Evolutionary conservation across 2,113 vertebrate species (phyloP), one percentile per base, ranked within the genome.

Genomic region (Istiophorus platypterus): DNA sequence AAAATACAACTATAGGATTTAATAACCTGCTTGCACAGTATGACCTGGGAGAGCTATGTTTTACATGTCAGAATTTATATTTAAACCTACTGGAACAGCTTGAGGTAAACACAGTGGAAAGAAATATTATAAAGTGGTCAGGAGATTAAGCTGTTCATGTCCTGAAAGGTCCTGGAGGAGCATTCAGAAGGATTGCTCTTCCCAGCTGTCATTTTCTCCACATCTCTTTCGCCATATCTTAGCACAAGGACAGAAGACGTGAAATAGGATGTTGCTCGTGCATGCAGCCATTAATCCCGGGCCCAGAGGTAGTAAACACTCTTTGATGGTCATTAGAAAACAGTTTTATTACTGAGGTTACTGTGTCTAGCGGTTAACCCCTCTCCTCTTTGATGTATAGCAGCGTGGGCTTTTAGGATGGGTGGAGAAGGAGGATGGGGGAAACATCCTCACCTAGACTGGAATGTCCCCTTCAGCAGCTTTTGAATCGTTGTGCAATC

Each of bases 301-400:
- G 49, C 61, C 69, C 84, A 70, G 82, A 45, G 83, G 85, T 89
- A 87, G 90, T 92, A 93, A 93, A 93, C 78, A 88, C 76, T 80
- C 62, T 91, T 87, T 91, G 90, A 93, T 93, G 91, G 93, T 91
- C 93, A 94, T 93, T 92, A 92, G 88, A 91, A 91, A 93, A 86
- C 85, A 88, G 84, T 89, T 93, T 72, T 91, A 90, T 92, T 92
- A 91, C 91, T 89, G 90, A 86, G 93, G 91, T 94, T 90, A 93
- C 90, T 58, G 82, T 91, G 88, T 91, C 88, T 89, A 87, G 91
- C 82, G 61, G 86, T 94, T 94, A 94, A 94, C 92, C 93, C 93
- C 92, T 91, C 92, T 86, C 85, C 79, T 89, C 87, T 87, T 71
- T 90, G 89, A 92, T 91, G 89, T 86, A 91, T 92, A 80, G 88